Conservation (phyloP, 2,888 invertebrate genomes). For the Horisme vitalbata region DNA sequence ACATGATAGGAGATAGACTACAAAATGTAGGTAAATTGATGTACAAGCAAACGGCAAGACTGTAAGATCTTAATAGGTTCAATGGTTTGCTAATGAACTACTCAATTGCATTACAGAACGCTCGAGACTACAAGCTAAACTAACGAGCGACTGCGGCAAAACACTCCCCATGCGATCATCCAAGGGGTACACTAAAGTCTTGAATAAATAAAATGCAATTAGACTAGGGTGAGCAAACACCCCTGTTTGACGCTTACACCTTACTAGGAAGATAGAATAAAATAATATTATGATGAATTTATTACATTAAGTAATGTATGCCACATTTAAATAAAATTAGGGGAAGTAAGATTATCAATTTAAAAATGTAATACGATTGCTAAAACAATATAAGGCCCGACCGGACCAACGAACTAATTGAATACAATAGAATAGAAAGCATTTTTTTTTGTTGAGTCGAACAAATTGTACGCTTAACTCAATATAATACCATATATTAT, state of each 20-base stretch:
- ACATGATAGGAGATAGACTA: no score
- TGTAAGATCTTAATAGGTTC: constrained; percentile 19
- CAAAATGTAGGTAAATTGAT: not conserved
- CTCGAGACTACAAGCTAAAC: constrained; percentile 48
- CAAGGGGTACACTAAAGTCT: constrained; percentile 54
- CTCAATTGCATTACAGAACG: constrained; percentile 45
- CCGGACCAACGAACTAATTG: no score
- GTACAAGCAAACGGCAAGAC: not conserved
- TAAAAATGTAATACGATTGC: constrained; percentile 35
- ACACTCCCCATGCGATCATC: constrained; percentile 51
- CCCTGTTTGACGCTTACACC: constrained; percentile 36
- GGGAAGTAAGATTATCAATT: constrained; percentile 52
- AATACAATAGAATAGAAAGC: no score
- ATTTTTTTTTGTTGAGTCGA: no score
- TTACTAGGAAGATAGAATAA: constrained; percentile 42
- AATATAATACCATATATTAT: no score
- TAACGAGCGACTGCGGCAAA: constrained; percentile 57
- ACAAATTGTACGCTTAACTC: no score
- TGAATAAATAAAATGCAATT: constrained; percentile 81
- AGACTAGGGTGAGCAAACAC: constrained; percentile 53
- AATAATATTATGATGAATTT: constrained; percentile 48
- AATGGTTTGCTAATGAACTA: constrained; percentile 33
- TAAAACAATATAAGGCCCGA: constrained; percentile 23
- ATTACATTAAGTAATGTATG: constrained; percentile 27
- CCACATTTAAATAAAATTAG: constrained; percentile 19